phyloP scores from a whole-genome alignment of 2,113 vertebrate genomes.

The Muntiacus muntjak region DNA sequence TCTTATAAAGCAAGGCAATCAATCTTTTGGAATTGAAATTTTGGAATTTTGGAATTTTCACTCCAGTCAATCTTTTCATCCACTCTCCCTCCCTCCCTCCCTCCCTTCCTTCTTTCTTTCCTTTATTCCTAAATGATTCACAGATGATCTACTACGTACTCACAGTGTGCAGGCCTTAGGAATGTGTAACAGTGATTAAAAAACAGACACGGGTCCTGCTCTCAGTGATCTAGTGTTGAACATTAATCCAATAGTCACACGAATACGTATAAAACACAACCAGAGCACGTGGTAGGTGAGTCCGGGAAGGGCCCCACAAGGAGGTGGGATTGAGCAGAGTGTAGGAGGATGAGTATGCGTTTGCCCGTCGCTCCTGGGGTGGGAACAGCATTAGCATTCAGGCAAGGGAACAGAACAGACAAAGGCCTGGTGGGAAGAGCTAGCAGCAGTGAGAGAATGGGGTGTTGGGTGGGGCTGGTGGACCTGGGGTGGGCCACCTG shows the following conservation, averaged over 20 bases:
- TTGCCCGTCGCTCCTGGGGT: background rate
- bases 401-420: background rate
- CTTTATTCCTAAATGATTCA: background rate
- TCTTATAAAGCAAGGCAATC: background rate
- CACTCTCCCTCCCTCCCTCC: no score
- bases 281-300: background rate
- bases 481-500: background rate
- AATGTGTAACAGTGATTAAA: background rate
- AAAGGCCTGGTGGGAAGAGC: background rate
- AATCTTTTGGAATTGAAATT: background rate
- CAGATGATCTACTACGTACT: background rate
- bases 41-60: no score
- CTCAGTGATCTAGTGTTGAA: background rate
- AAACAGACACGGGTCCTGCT: background rate
- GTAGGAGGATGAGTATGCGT: background rate
- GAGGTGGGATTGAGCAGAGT: background rate
- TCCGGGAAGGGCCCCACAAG: background rate
- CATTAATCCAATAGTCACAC: background rate
- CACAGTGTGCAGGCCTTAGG: background rate
- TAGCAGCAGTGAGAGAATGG: background rate
- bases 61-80: background rate
- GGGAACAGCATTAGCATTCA: background rate
- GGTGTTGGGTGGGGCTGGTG: no score
- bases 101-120: background rate
- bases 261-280: background rate